Evolutionary conservation across 2,797 vertebrate species (phyloP).

Genomic region (Mus spretus): DNA sequence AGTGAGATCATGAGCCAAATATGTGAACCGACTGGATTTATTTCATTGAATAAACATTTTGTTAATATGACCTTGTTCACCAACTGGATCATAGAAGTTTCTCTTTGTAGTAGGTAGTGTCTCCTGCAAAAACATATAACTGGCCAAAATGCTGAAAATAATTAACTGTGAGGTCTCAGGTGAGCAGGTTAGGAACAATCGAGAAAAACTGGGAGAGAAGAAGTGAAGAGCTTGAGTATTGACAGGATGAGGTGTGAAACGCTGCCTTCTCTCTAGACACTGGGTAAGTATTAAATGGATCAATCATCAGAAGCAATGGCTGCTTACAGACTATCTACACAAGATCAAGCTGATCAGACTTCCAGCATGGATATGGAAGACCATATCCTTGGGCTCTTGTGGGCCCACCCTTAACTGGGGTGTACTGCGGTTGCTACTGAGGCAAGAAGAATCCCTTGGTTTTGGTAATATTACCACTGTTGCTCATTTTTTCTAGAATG

Average conservation of each 20-base stretch:
- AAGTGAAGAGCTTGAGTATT: not conserved
- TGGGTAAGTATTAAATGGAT: no score
- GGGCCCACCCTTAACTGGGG: no score
- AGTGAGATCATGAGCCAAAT: not conserved
- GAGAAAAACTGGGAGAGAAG: no score
- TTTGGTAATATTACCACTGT: not conserved
- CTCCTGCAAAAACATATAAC: not conserved
- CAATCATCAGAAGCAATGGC: accelerated
- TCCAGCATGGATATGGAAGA: not conserved
- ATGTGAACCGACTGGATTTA: no score
- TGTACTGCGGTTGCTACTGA: not conserved
- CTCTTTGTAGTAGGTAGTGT: not conserved
- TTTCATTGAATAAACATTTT: not conserved
- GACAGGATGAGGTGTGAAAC: accelerated
- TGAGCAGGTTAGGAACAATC: not conserved
- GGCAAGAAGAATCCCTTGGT: not conserved
- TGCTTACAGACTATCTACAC: no score
- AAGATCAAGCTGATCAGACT: no score
- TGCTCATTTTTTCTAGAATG: not conserved
- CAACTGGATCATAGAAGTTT: no score
- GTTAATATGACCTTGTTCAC: not conserved
- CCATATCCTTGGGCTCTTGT: no score
- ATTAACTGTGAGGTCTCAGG: not conserved
- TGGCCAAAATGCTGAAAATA: not conserved
- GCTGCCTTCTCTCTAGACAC: no score